Evolutionary conservation across 2,888 invertebrate species (phyloP).

Genomic region (Synergus japonicus): DNA sequence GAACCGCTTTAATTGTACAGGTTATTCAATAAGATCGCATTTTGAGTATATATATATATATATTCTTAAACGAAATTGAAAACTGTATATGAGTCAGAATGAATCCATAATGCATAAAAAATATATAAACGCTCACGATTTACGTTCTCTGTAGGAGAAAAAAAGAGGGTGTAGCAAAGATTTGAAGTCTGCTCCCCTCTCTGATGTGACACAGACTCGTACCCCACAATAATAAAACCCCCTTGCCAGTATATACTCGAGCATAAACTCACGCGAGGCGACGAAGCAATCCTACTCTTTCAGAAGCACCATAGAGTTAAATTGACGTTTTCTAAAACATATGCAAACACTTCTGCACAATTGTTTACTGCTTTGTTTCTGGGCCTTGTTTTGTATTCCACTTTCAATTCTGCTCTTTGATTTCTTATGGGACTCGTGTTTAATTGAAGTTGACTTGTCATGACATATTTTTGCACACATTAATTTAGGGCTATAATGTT

Average conservation of each 20-base stretch:
- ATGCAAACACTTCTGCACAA: slow-evolving; percentile 12
- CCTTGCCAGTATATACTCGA: slow-evolving; percentile 45
- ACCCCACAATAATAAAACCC: slow-evolving; percentile 51
- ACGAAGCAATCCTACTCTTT: slow-evolving; percentile 46
- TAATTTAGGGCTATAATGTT: no score
- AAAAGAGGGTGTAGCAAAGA: slow-evolving; percentile 31
- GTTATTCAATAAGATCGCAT: no score
- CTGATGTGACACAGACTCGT: slow-evolving; percentile 42
- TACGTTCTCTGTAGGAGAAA: background rate
- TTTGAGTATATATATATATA: background rate
- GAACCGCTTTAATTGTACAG: background rate
- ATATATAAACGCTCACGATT: slow-evolving; percentile 17
- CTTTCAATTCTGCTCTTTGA: slow-evolving; percentile 8
- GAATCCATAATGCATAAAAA: slow-evolving; percentile 6
- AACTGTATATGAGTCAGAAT: background rate
- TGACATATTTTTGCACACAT: background rate
- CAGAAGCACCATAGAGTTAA: slow-evolving; percentile 48
- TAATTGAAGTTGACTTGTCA: background rate
- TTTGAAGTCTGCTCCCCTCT: slow-evolving; percentile 47
- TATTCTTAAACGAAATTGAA: no score
- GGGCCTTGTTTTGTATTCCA: background rate
- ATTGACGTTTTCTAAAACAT: slow-evolving; percentile 68
- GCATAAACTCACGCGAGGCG: slow-evolving; percentile 22
- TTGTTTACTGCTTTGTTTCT: slow-evolving; percentile 28
- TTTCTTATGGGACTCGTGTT: background rate